Percentiles rank a stretch among this genome's conserved stretches.
phyloP scores from a whole-genome alignment of 2,797 vertebrate genomes.

The Parauchenoglanis ngamensis region DNA sequence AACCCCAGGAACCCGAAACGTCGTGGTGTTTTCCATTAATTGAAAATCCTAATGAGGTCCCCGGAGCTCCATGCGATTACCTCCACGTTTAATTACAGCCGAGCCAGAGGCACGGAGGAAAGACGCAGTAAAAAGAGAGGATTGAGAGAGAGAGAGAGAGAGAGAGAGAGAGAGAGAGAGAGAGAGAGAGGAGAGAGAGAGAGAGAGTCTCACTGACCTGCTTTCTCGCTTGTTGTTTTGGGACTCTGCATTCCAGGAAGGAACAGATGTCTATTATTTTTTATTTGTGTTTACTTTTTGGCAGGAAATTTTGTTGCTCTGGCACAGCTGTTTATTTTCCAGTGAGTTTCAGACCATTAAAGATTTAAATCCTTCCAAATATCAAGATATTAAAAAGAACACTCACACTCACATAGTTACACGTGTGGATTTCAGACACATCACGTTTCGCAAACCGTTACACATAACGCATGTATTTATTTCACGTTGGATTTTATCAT shows the following conservation, averaged over 20 bases:
- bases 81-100: slow-evolving; percentile 79
- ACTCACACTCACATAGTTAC: background rate
- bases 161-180: slow-evolving; percentile 55
- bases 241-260: slow-evolving; percentile 66
- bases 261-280: slow-evolving; percentile 78
- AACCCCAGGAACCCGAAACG: slow-evolving; percentile 71
- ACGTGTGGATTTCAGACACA: background rate
- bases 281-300: slow-evolving; percentile 74
- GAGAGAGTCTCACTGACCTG: slow-evolving; percentile 68
- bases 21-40: slow-evolving; percentile 81
- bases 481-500: background rate
- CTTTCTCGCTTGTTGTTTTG: slow-evolving; percentile 73
- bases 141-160: slow-evolving; percentile 51
- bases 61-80: slow-evolving; percentile 82
- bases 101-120: slow-evolving; percentile 73
- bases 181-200: slow-evolving; percentile 53
- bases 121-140: slow-evolving; percentile 66
- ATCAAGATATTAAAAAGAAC: slow-evolving; percentile 35
- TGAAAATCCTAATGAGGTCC: slow-evolving; percentile 91
- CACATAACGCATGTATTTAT: background rate
- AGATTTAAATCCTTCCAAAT: slow-evolving; percentile 65
- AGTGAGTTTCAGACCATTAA: slow-evolving; percentile 75
- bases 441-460: background rate
- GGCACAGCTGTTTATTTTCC: slow-evolving; percentile 68
- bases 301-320: slow-evolving; percentile 66